Evolutionary conservation across 2,888 invertebrate species (phyloP), one percentile per base, ranked within the genome.

Genomic region (Pollenia angustigena): DNA sequence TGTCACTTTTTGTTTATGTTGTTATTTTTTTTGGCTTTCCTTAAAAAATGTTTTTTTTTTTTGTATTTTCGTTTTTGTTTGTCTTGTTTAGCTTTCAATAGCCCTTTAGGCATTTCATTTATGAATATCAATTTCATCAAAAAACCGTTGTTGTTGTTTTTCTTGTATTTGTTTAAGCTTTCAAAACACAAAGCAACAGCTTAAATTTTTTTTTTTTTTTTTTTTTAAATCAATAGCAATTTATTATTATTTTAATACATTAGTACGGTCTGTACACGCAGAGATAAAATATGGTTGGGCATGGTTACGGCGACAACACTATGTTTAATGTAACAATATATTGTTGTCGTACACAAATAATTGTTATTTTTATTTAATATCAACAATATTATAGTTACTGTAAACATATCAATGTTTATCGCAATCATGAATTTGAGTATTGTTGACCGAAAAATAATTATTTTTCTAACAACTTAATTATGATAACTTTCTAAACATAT

Each of bases 71-170:
- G 23, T 23, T 23, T 23, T 23, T 23, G 1, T 23, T 44, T 60
- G 42, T 50, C 18, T 69, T 64, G 66, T 64, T 23, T 9, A 18
- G 40, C 42, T 69, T 79, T 50, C 50, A 81, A 66, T 56, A 56
- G 56, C 66, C 81, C 72, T 74, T 50, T 48, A 50, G 81, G 56
- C 44, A 46, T 64, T 66, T 81, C 50, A 66, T 74, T 66, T 56
- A 42, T 58, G 56, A 48, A 81, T 81, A 81, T 81, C 81, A 81
- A 74, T 81, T 74, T 81, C 66, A 48, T 40, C 40, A 71, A 56
- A 71, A 54, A 58, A 18, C 4, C n/a, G n/a, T n/a, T 42, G 52
- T 42, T 16, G 42, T 72, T 56, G 6, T 3, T 56, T 71, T 40
- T 14, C 40, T 42, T 40, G 18, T 32, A 56, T 8, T 71, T 44